Conservation (phyloP, 2,797 vertebrate genomes). For the Falco novaeseelandiae region DNA sequence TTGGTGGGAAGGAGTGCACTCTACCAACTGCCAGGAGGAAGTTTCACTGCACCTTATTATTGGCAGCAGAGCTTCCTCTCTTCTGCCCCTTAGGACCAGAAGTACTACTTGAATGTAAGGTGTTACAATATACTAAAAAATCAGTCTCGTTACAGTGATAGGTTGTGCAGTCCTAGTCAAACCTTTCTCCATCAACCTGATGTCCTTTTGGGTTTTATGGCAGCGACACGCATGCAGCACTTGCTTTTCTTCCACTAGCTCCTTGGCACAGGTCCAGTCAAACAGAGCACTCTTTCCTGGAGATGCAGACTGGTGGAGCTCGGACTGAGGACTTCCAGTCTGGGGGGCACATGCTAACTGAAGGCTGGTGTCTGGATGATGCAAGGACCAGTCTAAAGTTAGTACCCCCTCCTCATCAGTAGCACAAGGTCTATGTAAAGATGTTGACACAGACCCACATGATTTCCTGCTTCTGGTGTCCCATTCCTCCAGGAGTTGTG, state of each 20-base stretch:
- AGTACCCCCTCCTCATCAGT: not conserved
- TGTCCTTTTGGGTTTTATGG: not conserved
- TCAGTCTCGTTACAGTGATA: not conserved
- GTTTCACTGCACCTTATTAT: not conserved
- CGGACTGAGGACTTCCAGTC: not conserved
- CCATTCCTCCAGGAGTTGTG: not conserved
- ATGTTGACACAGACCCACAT: accelerated
- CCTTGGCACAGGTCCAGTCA: not conserved
- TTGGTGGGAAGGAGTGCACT: not conserved
- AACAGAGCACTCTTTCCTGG: not conserved
- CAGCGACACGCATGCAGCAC: accelerated
- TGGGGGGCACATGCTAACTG: accelerated
- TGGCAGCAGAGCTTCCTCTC: not conserved
- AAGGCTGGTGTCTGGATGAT: accelerated
- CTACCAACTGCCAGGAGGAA: not conserved
- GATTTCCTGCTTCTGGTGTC: not conserved
- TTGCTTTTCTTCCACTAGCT: not conserved
- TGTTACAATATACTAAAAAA: not conserved
- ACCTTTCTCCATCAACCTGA: not conserved
- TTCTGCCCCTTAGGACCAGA: not conserved
- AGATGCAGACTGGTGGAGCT: not conserved
- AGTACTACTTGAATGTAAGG: not conserved
- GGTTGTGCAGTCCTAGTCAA: not conserved
- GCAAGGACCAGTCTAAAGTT: not conserved
- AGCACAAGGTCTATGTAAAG: not conserved